Evolutionary conservation across 2,888 invertebrate genomes (phyloP).

Genomic region (Drosophila phalerata): DNA sequence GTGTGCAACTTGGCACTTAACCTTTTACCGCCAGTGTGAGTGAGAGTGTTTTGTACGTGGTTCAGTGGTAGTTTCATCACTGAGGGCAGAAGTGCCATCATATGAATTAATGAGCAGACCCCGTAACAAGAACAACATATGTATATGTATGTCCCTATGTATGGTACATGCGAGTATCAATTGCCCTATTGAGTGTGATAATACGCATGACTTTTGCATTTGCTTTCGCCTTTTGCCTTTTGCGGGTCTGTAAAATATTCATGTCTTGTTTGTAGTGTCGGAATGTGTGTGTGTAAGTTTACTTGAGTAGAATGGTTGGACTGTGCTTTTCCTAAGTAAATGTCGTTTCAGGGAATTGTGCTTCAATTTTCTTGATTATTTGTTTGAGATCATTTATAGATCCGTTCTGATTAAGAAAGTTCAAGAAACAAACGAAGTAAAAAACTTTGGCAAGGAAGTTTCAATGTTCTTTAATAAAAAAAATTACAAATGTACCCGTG

Average conservation of each 20-base stretch:
- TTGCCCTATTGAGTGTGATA: constrained; percentile 73
- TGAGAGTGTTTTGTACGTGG: neutral
- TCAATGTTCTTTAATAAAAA: neutral
- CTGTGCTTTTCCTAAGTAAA: neutral
- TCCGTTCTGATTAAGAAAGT: neutral
- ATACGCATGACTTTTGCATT: constrained; percentile 73
- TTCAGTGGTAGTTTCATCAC: constrained; percentile 19
- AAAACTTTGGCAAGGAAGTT: neutral
- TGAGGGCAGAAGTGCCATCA: constrained; percentile 72
- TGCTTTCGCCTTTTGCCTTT: constrained; percentile 67
- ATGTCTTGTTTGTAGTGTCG: constrained; percentile 41
- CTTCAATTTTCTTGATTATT: constrained; percentile 3
- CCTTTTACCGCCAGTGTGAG: constrained; percentile 39
- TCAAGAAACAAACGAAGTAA: neutral
- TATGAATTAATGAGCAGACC: constrained; percentile 75
- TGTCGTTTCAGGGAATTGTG: neutral
- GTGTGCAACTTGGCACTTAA: constrained; percentile 73
- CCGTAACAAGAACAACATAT: constrained; percentile 24
- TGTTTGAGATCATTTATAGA: neutral
- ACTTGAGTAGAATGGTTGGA: neutral
- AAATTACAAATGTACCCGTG: too few relatives aligned
- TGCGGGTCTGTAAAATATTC: constrained; percentile 67
- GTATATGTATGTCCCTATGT: neutral
- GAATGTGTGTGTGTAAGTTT: neutral
- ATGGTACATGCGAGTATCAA: constrained; percentile 27